Base-by-base conservation (phyloP, 2,113 vertebrate genomes). In the Ranitomeya variabilis region DNA sequence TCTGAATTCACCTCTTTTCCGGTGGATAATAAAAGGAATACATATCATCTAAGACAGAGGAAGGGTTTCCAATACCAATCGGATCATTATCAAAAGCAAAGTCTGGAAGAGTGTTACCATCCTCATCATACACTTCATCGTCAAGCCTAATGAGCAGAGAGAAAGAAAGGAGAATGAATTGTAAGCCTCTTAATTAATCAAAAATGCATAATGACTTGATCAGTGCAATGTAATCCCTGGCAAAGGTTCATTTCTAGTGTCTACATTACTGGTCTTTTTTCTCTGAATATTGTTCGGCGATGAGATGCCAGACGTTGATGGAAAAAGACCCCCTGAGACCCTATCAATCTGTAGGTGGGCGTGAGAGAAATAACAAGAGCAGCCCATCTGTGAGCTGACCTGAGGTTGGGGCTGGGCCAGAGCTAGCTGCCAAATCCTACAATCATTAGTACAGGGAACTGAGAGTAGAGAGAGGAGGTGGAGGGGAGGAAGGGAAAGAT, bases 81-180 rank as follows among this genome's bases (percentile, higher is more conserved):
- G 96, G 95, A 57, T 97, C 96, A 16, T 93, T 92, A 89, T 97
- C 96, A 10, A 96, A 97, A 88, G 96, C 95, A 93, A 97, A 94
- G 90, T 97, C 96, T 19, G 92, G 94, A 90, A 97, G 94, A 18
- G 95, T 95, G 89, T 96, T 96, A 18, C 96, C 97, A 66, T 96
- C 96, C 90, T 97, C 96, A 89, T 97, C 96, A 89, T 97, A 99
- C 82, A 95, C 94, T 88, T 96, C 96, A 90, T 96, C 96, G 89
- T 97, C 97, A 80, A 97, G 94, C 94, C 97, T 99, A 94, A 66
- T 26, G 90, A 92, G 89, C 31, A 92, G 90, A 80, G 88, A 51
- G 87, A 87, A 91, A 62, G 83, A 69, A 69, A 16, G 31, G 57
- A 76, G 67, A 86, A 81, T 73, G 85, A 86, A 89, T 89, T 89